Evolutionary conservation across 2,797 vertebrate species (phyloP), one percentile per base, ranked within the genome.

Genomic region (Chanos chanos): DNA sequence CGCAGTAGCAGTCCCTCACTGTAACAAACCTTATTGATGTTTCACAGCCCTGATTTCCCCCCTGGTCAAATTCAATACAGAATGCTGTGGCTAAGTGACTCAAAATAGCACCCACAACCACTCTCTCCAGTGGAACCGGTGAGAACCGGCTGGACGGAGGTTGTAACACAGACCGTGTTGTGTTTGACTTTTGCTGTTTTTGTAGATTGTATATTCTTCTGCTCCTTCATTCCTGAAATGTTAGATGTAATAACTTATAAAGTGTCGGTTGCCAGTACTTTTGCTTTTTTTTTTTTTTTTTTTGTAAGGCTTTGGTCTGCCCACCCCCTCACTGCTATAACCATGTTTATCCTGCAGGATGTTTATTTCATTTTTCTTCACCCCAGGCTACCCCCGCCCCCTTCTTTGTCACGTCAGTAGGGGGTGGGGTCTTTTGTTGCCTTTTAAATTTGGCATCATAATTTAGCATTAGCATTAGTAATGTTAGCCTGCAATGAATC

Each of bases 21-120:
- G 77, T 77, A 76, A 82, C 78, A 68, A 76, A 78, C 66, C 69
- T 53, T 83, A 83, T 83, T 74, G 83, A 86, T 71, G 76, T 76
- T 74, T 64, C 64, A 27, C 57, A 58, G 75, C 70, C 57, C 64
- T 70, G 79, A 78, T 79, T 77, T 77, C 77, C 78, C 57, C 31
- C 43, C 61, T 7, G 65, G 74, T 74, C 77, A 78, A 70, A 77
- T 64, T 50, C 63, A 68, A 72, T 61, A 55, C 25, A n/a, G 60
- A 52, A 56, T 50, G 2, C 56, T 60, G 22, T 63, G 51, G 12
- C 74, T 73, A 71, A 79, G 66, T 65, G 70, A 73, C 70, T 58
- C 64, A 51, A 70, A 70, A 78, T 64, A 13, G 53, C 66, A 53
- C 19, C 33, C 13, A 24, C 25, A 40, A 60, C 8, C 43, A n/a